Conservation (phyloP, 1,140 invertebrate species). For the Philotrypesis tridentata region DNA sequence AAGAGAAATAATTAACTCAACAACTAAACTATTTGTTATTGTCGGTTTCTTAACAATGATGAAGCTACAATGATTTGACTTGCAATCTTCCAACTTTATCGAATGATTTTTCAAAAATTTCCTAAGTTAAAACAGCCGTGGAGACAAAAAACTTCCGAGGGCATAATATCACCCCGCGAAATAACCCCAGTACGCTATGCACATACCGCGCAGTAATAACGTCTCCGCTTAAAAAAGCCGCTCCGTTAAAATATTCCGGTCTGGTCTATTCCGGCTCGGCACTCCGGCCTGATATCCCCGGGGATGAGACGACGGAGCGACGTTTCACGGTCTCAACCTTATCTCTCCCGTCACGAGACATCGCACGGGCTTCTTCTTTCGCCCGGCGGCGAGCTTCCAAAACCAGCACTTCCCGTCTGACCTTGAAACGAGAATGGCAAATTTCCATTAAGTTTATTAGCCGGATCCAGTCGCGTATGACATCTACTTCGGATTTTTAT, state of each 20-base stretch:
- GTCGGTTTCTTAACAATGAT: too few relatives aligned
- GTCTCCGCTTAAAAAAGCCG: constrained; percentile 65
- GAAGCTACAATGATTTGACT: too few relatives aligned
- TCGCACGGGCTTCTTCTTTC: background rate
- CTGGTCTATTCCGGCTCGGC: constrained; percentile 63
- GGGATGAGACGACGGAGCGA: constrained; percentile 58
- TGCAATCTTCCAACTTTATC: too few relatives aligned
- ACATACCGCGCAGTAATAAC: constrained; percentile 53
- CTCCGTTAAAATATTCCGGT: constrained; percentile 68
- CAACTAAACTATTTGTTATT: too few relatives aligned
- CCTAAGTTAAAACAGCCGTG: background rate
- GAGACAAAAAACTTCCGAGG: background rate
- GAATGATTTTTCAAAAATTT: background rate
- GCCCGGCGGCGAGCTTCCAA: background rate
- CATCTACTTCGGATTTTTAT: constrained; percentile 9
- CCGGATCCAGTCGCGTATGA: background rate
- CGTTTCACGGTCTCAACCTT: constrained; percentile 61
- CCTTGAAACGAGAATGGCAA: constrained; percentile 8
- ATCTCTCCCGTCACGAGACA: constrained; percentile 57
- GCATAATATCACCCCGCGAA: background rate
- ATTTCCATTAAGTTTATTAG: constrained; percentile 44
- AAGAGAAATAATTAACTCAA: too few relatives aligned
- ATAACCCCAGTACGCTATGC: background rate
- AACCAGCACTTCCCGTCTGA: background rate
- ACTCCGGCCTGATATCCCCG: constrained; percentile 67